These are phyloP conservation scores for Mola mola DNA, from an alignment of 2,113 vertebrate species.

Conservation along the genomic window DNA sequence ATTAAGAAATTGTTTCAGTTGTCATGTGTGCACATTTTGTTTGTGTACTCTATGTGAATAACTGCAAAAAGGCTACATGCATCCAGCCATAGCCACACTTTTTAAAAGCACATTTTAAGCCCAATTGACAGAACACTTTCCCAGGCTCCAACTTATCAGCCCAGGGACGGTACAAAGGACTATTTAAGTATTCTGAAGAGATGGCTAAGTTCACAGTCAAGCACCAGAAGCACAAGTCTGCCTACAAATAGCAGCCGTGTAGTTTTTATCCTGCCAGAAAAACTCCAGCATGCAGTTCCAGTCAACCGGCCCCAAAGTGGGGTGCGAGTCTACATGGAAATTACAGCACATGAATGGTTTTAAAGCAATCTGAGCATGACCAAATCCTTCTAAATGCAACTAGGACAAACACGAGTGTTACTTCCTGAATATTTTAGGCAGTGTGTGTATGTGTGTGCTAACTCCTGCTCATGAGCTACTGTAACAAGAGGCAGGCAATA, in stretches of 20 bases:
- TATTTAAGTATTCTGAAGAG: constrained; percentile 36
- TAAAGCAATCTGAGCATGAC: constrained; percentile 43
- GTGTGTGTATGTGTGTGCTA: constrained; percentile 27
- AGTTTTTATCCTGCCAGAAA: constrained; percentile 36
- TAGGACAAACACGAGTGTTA: constrained; percentile 58
- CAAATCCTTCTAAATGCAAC: constrained; percentile 52
- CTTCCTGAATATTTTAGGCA: constrained; percentile 64
- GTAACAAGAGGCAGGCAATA: constrained; percentile 13
- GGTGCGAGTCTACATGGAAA: constrained; percentile 31
- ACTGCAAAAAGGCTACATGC: background rate
- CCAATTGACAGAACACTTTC: constrained; percentile 20
- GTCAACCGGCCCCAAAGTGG: constrained; percentile 21
- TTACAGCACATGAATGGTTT: constrained; percentile 28
- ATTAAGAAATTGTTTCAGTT: background rate
- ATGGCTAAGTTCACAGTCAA: constrained; percentile 30
- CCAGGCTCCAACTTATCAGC: constrained; percentile 28
- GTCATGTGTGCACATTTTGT: background rate
- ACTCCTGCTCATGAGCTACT: constrained; percentile 34
- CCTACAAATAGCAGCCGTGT: constrained; percentile 42
- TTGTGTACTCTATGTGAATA: background rate
- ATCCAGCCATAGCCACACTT: background rate
- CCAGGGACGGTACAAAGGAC: constrained; percentile 21
- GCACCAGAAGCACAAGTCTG: constrained; percentile 37
- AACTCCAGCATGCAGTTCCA: constrained; percentile 20
- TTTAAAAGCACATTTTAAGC: constrained; percentile 16